Evolutionary conservation across 2,888 invertebrate genomes (phyloP), one percentile per base, ranked within the genome.

Genomic region (Andrena bicolor): DNA sequence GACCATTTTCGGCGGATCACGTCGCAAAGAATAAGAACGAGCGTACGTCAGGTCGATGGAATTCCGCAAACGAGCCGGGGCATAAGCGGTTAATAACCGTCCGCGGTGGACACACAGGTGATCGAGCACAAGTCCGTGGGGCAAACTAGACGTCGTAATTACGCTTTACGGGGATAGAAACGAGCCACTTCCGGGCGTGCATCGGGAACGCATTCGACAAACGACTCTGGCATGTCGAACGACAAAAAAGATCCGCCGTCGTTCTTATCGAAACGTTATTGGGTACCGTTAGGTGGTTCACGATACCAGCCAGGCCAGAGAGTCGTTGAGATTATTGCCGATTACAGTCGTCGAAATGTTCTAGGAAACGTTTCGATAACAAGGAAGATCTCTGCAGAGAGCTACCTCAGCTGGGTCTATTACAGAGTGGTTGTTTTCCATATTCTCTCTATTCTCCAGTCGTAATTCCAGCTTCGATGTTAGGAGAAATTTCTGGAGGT

Each of bases 141-240:
- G 68, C 61, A 56, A 78, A 78, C 72, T 78, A 80, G 80, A 80
- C 80, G 48, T 73, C 51, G 72, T 78, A 80, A 80, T 78, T 80
- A 72, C 71, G 56, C 49, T 68, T 72, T 68, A 72, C 68, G 65
- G 41, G 32, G 60, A 23, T 49, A 30, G 26, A 63, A 26, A 20
- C 35, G 28, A 53, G 41, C 65, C 49, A 51, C 61, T 76, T 76
- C 63, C 61, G 26, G 48, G 20, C 68, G 35, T 26, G 53, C 63
- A 53, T 63, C 41, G 51, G 26, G 28, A 48, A 48, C 8, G 49
- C 20, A 35, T 41, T 16, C 63, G 51, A 63, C 51, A 65, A 80
- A 78, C 77, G 35, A 28, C 68, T 8, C 48, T 16, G 65, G 60
- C 26, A 30, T 28, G 41, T 66, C 26, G 61, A 30, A 28, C 60